These are phyloP conservation scores for Leucoptera coffeella DNA, from an alignment of 2,888 invertebrate genomes.

Conservation along the genomic window DNA sequence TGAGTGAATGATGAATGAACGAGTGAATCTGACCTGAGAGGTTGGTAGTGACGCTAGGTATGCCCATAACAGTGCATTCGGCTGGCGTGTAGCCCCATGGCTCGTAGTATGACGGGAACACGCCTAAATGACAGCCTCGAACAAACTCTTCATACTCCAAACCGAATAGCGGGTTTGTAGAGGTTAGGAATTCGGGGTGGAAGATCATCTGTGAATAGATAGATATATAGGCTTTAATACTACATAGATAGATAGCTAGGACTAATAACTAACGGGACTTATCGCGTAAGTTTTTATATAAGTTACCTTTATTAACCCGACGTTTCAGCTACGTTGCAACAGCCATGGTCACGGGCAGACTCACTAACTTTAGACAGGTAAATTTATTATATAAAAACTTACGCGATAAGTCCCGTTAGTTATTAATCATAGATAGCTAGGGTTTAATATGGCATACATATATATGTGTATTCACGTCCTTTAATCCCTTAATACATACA, in stretches of 20 bases:
- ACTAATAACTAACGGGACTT: neutral
- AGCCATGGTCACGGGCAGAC: too few relatives aligned
- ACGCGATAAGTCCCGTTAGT: too few relatives aligned
- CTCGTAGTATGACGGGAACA: constrained; percentile 99
- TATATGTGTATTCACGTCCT: too few relatives aligned
- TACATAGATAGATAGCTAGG: neutral
- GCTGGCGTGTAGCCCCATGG: constrained; percentile 99
- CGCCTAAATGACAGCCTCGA: constrained; percentile 96
- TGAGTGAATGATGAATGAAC: too few relatives aligned
- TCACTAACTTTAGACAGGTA: too few relatives aligned
- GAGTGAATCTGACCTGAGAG: constrained; percentile 61
- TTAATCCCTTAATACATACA: too few relatives aligned
- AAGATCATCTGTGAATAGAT: constrained; percentile 72
- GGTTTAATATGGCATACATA: too few relatives aligned
- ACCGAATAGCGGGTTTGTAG: constrained; percentile 95
- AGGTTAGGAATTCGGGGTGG: constrained; percentile 97
- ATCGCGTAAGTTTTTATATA: too few relatives aligned
- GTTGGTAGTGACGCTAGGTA: constrained; percentile 97
- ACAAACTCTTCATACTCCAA: constrained; percentile 99
- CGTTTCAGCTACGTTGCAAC: too few relatives aligned
- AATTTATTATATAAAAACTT: too few relatives aligned
- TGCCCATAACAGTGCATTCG: constrained; percentile 99
- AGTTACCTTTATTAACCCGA: too few relatives aligned
- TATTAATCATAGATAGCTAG: too few relatives aligned
- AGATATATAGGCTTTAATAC: neutral